Evolutionary conservation across 2,888 invertebrate species (phyloP).

Genomic region (Mellilla xanthometata): DNA sequence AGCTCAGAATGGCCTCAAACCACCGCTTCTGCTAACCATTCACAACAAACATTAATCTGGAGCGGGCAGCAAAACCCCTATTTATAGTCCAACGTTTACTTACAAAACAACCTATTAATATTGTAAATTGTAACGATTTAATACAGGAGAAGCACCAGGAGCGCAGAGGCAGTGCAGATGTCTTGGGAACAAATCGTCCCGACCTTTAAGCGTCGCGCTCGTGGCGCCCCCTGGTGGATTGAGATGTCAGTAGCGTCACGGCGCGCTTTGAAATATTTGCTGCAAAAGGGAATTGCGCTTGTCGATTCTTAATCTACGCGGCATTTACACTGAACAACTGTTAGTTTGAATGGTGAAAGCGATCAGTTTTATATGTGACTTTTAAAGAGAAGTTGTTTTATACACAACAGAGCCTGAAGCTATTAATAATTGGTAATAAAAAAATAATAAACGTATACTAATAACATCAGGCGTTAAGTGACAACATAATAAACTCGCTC

Average conservation of each 20-base stretch:
- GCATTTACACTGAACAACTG: slow-evolving; percentile 3
- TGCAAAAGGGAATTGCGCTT: slow-evolving; percentile 5
- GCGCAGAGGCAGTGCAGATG: slow-evolving; percentile 46
- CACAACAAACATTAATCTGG: slow-evolving; percentile 48
- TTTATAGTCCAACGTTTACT: slow-evolving; percentile 58
- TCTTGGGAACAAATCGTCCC: slow-evolving; percentile 45
- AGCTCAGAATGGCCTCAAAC: slow-evolving; percentile 21
- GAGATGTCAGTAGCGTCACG: slow-evolving; percentile 26
- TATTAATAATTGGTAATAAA: background rate
- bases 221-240: slow-evolving; percentile 33
- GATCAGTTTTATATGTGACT: slow-evolving; percentile 2
- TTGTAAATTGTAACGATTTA: slow-evolving; percentile 71
- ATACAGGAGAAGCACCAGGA: slow-evolving; percentile 44
- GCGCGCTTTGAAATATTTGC: slow-evolving; percentile 20
- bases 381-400: no score
- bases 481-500: background rate
- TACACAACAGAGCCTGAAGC: background rate
- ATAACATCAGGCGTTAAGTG: no score
- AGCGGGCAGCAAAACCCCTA: slow-evolving; percentile 45
- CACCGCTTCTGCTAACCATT: slow-evolving; percentile 33
- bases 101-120: slow-evolving; percentile 72
- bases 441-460: no score
- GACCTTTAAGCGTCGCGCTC: slow-evolving; percentile 42
- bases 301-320: background rate
- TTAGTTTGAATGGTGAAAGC: slow-evolving; percentile 6